Evolutionary conservation across 2,113 vertebrate genomes (phyloP).

Genomic region (Bos indicus): DNA sequence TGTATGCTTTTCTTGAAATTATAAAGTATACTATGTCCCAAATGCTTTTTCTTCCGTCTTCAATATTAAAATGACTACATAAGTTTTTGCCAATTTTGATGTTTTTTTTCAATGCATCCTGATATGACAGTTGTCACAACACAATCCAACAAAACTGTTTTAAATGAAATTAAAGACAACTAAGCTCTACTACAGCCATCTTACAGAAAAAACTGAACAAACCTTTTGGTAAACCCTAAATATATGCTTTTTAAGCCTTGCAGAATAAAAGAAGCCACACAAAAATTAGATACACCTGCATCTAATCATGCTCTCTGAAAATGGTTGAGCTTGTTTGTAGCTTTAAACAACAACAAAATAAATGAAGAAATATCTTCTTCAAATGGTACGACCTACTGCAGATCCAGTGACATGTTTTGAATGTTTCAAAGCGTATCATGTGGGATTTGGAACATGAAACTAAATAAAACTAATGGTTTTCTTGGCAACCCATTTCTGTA

Average conservation of each 20-base stretch:
- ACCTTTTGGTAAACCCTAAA: not conserved
- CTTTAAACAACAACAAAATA: not conserved
- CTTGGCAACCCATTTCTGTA: not conserved
- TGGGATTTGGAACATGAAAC: not conserved
- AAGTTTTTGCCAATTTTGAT: not conserved
- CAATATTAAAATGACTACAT: not conserved
- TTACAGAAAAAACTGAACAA: not conserved
- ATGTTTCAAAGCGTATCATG: not conserved
- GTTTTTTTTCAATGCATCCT: rapidly evolving
- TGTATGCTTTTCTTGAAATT: not conserved
- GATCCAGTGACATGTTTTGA: not conserved
- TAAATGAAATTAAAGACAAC: not conserved
- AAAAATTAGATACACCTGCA: not conserved
- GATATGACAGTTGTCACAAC: not conserved
- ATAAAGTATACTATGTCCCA: not conserved
- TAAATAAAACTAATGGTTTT: not conserved
- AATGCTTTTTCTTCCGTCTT: not conserved
- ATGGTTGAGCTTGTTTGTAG: not conserved
- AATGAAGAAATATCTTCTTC: not conserved
- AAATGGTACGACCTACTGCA: not conserved
- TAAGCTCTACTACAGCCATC: not conserved
- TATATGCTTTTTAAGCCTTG: not conserved
- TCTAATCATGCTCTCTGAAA: not conserved
- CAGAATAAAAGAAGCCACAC: not conserved
- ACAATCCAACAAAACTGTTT: not conserved